These are phyloP conservation scores for Stenurella melanura DNA, from an alignment of 2,888 invertebrate species.

Conservation along the genomic window DNA sequence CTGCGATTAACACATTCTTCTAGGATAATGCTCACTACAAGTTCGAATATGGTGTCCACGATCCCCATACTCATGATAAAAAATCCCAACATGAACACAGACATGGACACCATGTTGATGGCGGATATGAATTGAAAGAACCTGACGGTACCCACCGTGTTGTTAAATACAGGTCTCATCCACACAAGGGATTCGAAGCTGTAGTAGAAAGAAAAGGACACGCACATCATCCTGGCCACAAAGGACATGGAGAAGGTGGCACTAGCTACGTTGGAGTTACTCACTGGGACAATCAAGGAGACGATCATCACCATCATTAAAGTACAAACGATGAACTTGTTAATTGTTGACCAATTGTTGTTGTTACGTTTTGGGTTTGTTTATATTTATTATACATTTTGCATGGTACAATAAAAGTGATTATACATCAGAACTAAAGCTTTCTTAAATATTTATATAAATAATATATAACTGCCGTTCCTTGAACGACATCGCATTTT, in stretches of 20 bases:
- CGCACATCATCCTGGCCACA: slow-evolving; percentile 61
- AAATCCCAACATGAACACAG: slow-evolving; percentile 69
- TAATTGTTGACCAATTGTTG: background rate
- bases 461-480: too few relatives aligned
- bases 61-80: slow-evolving; percentile 69
- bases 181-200: slow-evolving; percentile 62
- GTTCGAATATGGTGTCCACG: slow-evolving; percentile 69
- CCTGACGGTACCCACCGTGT: slow-evolving; percentile 69
- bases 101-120: slow-evolving; percentile 69
- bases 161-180: slow-evolving; percentile 67
- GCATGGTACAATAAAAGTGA: slow-evolving; percentile 15
- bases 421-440: background rate
- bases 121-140: slow-evolving; percentile 68
- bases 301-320: slow-evolving; percentile 25
- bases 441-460: background rate
- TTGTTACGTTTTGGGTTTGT: slow-evolving; percentile 5
- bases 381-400: slow-evolving; percentile 8
- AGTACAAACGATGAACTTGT: background rate
- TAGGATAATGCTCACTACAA: slow-evolving; percentile 64
- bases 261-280: slow-evolving; percentile 55
- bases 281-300: slow-evolving; percentile 54
- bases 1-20: background rate
- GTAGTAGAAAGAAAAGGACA: slow-evolving; percentile 61
- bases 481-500: too few relatives aligned
- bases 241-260: slow-evolving; percentile 54